Conservation (phyloP, 2,113 vertebrate species). For the Xiphorhynchus elegans region DNA sequence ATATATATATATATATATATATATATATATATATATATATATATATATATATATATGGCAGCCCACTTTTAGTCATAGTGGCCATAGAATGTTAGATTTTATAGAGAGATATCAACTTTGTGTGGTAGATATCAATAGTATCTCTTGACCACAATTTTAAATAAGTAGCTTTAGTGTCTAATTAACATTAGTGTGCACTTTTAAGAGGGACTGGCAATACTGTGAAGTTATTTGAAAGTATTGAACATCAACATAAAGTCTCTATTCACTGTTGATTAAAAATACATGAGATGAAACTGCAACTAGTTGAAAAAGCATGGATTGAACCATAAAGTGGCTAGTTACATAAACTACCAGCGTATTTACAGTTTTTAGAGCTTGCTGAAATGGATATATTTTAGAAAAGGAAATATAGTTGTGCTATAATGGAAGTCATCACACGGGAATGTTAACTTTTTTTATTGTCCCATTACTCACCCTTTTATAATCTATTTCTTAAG, state of each 20-base stretch:
- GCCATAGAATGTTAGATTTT: fast-evolving
- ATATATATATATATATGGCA: neutral
- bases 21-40: no score
- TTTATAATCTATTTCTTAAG: neutral
- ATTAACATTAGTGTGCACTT: neutral
- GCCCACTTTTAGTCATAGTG: neutral
- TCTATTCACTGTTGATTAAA: neutral
- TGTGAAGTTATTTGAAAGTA: neutral
- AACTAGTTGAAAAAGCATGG: neutral
- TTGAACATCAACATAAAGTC: neutral
- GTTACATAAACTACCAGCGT: neutral
- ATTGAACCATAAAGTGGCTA: neutral
- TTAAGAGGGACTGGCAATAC: neutral
- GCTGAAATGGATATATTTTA: neutral
- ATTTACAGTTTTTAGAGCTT: neutral
- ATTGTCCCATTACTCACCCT: neutral
- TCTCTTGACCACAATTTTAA: neutral
- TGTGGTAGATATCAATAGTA: neutral
- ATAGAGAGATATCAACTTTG: neutral
- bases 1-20: no score
- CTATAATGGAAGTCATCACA: neutral
- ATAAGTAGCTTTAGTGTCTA: neutral
- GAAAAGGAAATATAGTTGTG: neutral
- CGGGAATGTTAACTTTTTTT: neutral
- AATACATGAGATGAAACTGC: neutral